A percentile compares a stretch with the other conserved stretches of the same genome.
phyloP scores from a whole-genome alignment of 2,888 invertebrate genomes.

The Leptopilina drosophilae region DNA sequence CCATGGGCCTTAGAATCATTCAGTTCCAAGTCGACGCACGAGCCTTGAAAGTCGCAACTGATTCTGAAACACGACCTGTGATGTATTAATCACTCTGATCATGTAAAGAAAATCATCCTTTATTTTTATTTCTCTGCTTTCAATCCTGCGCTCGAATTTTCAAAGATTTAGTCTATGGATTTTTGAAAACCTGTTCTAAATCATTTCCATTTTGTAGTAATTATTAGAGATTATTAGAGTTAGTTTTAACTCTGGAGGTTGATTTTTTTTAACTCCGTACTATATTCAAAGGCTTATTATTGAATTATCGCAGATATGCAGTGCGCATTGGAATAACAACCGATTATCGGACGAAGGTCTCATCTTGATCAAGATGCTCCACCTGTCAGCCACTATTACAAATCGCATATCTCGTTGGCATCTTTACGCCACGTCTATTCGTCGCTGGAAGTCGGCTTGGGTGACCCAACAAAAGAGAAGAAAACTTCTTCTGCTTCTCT shows the following conservation, averaged over 20 bases:
- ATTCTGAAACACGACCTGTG: slow-evolving; percentile 14
- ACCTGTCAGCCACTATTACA: slow-evolving; percentile 64
- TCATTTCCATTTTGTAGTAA: too few species aligned
- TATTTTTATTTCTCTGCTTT: too few species aligned
- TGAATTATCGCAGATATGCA: slow-evolving; percentile 12
- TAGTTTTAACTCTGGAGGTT: not conserved
- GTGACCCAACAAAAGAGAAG: slow-evolving; percentile 67
- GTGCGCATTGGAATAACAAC: slow-evolving; percentile 15
- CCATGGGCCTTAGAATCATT: slow-evolving; percentile 37
- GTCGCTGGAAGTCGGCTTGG: slow-evolving; percentile 60
- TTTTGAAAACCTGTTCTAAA: too few species aligned
- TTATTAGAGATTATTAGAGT: too few species aligned
- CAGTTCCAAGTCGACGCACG: slow-evolving; percentile 35
- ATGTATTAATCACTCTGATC: slow-evolving; percentile 38
- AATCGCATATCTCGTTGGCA: slow-evolving; percentile 59
- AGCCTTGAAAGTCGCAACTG: slow-evolving; percentile 27
- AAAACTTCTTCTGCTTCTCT: slow-evolving; percentile 64
- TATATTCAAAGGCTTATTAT: slow-evolving; percentile 18
- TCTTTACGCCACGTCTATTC: slow-evolving; percentile 67
- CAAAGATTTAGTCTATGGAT: too few species aligned
- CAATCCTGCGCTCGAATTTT: too few species aligned
- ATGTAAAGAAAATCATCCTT: too few species aligned
- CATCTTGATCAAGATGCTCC: slow-evolving; percentile 53
- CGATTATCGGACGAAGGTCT: slow-evolving; percentile 47
- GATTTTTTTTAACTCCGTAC: not conserved